Conservation (phyloP, 2,888 invertebrate genomes). For the Smittia sp. region DNA sequence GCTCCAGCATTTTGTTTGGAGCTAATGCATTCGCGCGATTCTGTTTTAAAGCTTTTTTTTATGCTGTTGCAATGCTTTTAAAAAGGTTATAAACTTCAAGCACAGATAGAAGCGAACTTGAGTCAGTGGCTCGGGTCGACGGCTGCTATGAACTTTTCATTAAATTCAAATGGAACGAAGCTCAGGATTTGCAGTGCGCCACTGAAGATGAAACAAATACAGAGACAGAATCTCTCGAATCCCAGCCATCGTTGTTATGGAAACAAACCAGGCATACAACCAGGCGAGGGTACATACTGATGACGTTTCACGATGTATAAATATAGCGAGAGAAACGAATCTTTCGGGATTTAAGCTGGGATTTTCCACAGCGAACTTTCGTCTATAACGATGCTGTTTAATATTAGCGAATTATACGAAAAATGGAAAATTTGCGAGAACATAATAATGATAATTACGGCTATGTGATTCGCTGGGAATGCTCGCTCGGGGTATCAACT, state of each 20-base stretch:
- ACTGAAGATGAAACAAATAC: conserved; percentile 9
- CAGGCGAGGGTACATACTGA: conserved; percentile 3
- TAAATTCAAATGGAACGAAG: too few species aligned
- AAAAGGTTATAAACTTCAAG: too few species aligned
- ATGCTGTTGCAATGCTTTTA: too few species aligned
- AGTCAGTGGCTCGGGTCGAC: too few species aligned
- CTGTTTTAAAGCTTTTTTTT: too few species aligned
- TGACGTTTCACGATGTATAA: conserved; percentile 7
- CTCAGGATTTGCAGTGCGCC: neutral
- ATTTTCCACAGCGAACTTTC: neutral
- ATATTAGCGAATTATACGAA: neutral
- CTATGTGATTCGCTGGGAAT: neutral
- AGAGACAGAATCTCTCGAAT: neutral
- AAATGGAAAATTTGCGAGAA: neutral
- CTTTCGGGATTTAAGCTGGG: conserved; percentile 1
- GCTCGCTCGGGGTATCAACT: neutral
- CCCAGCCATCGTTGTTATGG: conserved; percentile 39
- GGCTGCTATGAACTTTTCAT: too few species aligned
- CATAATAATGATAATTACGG: neutral
- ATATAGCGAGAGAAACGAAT: conserved; percentile 3
- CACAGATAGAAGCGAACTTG: too few species aligned
- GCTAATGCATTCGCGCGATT: too few species aligned
- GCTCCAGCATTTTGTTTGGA: too few species aligned
- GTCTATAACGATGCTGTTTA: neutral
- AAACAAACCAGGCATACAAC: conserved; percentile 9